These are phyloP conservation scores for Drosophila kanapiae DNA, from an alignment of 1,140 invertebrate genomes.

Conservation along the genomic window DNA sequence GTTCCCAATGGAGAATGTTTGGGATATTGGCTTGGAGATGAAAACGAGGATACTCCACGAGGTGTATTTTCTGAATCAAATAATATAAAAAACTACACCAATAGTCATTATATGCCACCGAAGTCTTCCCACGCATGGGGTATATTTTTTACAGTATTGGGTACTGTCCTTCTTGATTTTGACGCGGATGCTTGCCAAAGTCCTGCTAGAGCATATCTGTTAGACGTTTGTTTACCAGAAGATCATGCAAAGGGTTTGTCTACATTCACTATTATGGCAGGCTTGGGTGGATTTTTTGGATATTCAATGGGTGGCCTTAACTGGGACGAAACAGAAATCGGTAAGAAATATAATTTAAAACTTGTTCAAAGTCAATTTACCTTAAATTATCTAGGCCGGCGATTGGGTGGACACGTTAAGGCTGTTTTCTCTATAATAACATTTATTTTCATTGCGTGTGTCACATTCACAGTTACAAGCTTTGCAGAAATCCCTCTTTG, in stretches of 20 bases:
- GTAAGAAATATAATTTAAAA: slow-evolving; percentile 80
- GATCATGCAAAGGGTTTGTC: slow-evolving; percentile 97
- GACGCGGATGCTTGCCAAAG: slow-evolving; percentile 98
- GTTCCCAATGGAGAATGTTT: slow-evolving; percentile 96
- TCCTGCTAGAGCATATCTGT: slow-evolving; percentile 95
- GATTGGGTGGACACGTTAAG: slow-evolving; percentile 94
- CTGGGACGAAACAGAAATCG: slow-evolving; percentile 94
- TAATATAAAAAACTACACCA: slow-evolving; percentile 61
- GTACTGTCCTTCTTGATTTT: slow-evolving; percentile 97
- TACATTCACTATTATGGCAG: slow-evolving; percentile 98
- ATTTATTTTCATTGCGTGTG: slow-evolving; percentile 93
- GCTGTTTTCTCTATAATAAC: slow-evolving; percentile 96
- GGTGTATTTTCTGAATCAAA: slow-evolving; percentile 13
- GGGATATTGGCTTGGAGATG: slow-evolving; percentile 93
- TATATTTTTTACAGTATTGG: slow-evolving; percentile 96
- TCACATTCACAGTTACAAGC: slow-evolving; percentile 92
- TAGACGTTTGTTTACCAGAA: slow-evolving; percentile 96
- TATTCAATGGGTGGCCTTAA: slow-evolving; percentile 97
- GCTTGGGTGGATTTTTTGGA: slow-evolving; percentile 96
- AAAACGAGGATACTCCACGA: slow-evolving; percentile 75
- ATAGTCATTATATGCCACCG: slow-evolving; percentile 12
- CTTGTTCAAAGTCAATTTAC: not conserved
- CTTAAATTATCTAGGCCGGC: slow-evolving; percentile 54
- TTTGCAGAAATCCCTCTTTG: slow-evolving; percentile 94
- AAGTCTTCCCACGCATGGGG: slow-evolving; percentile 92